Evolutionary conservation across 2,113 vertebrate genomes (phyloP).

Genomic region (Platysteira castanea): DNA sequence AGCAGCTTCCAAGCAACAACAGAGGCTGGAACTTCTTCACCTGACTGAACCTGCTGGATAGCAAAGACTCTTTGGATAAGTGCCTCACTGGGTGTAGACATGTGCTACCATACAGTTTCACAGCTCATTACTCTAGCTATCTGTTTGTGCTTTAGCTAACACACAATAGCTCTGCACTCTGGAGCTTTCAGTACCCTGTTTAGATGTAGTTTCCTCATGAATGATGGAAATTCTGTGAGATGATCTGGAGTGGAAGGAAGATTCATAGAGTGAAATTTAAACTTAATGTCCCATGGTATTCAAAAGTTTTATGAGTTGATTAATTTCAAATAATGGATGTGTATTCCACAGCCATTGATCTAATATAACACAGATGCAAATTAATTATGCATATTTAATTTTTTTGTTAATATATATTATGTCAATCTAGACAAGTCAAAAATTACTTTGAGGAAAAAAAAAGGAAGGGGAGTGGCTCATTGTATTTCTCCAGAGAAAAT

Average conservation of each 20-base stretch:
- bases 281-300: neutral
- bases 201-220: neutral
- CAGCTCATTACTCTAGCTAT: neutral
- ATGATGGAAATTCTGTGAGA: neutral
- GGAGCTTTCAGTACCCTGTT: neutral
- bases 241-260: neutral
- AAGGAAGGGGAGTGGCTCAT: neutral
- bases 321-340: neutral
- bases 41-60: neutral
- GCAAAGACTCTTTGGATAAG: neutral
- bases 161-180: neutral
- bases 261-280: neutral
- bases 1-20: neutral
- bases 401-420: neutral
- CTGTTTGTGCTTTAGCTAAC: neutral
- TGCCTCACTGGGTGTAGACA: neutral
- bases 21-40: neutral
- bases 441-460: neutral
- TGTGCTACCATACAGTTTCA: neutral
- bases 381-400: neutral
- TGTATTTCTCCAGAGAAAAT: neutral
- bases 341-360: neutral
- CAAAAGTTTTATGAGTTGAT: neutral
- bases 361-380: neutral
- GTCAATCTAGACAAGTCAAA: neutral